phyloP scores from a whole-genome alignment of 2,113 vertebrate species.

The Leucosticte australis region DNA sequence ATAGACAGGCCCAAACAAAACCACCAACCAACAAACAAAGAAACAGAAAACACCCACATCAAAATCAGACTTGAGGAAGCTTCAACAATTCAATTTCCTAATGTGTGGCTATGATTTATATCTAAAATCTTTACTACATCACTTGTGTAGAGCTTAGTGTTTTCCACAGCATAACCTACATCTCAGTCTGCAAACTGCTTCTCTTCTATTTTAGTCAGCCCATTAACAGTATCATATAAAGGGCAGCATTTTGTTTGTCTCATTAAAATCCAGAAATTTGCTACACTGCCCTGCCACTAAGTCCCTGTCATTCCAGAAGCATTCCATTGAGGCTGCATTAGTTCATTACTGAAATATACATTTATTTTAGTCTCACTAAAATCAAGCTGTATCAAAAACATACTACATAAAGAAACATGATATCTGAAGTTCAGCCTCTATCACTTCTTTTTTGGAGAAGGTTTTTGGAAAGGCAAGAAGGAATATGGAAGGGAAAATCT shows the following conservation, averaged over 20 bases:
- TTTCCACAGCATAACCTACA: background rate
- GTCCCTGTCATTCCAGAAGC: background rate
- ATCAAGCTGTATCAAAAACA: background rate
- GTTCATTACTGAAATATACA: background rate
- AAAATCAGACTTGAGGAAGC: background rate
- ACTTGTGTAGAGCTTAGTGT: background rate
- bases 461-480: background rate
- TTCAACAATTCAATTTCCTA: background rate
- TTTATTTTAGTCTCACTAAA: background rate
- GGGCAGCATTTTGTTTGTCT: background rate
- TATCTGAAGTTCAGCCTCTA: background rate
- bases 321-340: background rate
- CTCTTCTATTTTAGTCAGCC: constrained; percentile 14
- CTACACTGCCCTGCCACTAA: background rate
- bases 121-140: background rate
- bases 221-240: background rate
- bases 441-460: background rate
- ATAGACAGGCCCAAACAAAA: background rate
- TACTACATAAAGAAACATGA: background rate
- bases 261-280: constrained; percentile 26
- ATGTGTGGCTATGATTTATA: background rate
- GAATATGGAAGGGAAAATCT: background rate
- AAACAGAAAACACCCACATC: background rate
- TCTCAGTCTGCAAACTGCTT: background rate
- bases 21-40: background rate